These are phyloP conservation scores for Nibea coibor DNA, from an alignment of 2,113 vertebrate genomes.

Conservation along the genomic window DNA sequence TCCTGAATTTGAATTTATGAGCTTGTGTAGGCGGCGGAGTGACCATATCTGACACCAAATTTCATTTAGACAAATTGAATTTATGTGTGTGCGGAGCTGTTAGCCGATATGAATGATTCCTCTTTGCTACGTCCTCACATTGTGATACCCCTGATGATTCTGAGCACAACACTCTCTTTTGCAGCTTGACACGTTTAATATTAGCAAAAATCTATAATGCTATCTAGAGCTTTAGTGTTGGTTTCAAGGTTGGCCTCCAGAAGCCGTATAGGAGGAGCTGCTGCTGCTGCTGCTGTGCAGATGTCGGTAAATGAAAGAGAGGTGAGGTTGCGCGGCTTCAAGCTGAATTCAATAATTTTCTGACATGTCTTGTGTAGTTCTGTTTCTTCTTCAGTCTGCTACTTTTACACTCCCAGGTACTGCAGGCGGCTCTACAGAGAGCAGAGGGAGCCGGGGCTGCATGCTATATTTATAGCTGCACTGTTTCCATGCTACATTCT, in stretches of 20 bases:
- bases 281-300: background rate
- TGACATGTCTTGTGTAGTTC: conserved; percentile 20
- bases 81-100: conserved; percentile 8
- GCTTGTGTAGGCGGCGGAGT: background rate
- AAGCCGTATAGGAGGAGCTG: background rate
- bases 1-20: background rate
- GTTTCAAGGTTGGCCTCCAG: conserved; percentile 22
- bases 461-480: conserved; percentile 70
- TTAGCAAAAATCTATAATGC: background rate
- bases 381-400: conserved; percentile 18
- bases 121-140: background rate
- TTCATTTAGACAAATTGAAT: conserved; percentile 8
- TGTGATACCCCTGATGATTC: background rate
- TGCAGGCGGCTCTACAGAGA: conserved; percentile 26
- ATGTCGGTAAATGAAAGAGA: conserved; percentile 47
- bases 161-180: background rate
- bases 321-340: conserved; percentile 8
- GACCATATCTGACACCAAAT: background rate
- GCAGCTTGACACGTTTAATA: background rate
- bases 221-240: background rate
- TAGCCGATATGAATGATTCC: background rate
- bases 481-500: conserved; percentile 67
- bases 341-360: conserved; percentile 39
- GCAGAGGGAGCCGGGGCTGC: conserved; percentile 6
- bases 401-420: conserved; percentile 35